A percentile compares a stretch with the other conserved stretches of the same genome.
Evolutionary conservation across 1,140 invertebrate species (phyloP).

Genomic region (Agrilus planipennis): DNA sequence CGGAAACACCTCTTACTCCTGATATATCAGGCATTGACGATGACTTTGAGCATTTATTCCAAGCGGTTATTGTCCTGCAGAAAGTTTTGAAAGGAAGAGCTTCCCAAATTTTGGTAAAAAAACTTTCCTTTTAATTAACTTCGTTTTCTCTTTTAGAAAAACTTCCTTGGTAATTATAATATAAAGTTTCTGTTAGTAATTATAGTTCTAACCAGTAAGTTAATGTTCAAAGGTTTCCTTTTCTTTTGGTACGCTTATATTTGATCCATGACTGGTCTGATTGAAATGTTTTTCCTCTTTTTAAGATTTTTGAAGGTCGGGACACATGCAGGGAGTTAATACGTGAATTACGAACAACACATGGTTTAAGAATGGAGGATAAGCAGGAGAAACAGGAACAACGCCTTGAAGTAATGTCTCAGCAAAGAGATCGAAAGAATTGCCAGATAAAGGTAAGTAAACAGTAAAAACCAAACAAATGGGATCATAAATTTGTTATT

Average conservation of each 20-base stretch:
- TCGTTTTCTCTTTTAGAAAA: too few relatives aligned
- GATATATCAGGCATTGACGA: slow-evolving; percentile 39
- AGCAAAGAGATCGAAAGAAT: slow-evolving; percentile 30
- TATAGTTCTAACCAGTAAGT: too few relatives aligned
- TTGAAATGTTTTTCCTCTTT: too few relatives aligned
- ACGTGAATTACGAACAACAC: slow-evolving; percentile 50
- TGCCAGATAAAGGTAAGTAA: slow-evolving; percentile 8
- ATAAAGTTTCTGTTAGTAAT: too few relatives aligned
- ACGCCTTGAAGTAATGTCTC: slow-evolving; percentile 33
- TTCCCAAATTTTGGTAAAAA: slow-evolving; percentile 54
- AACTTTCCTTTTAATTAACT: too few relatives aligned
- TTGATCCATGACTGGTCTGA: too few relatives aligned
- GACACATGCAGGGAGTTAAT: slow-evolving; percentile 54
- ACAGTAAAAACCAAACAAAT: too few relatives aligned
- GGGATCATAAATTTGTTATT: too few relatives aligned
- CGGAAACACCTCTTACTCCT: slow-evolving; percentile 39
- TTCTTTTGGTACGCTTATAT: too few relatives aligned
- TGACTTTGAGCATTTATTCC: slow-evolving; percentile 42
- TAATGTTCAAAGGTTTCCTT: too few relatives aligned
- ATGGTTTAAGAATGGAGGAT: slow-evolving; percentile 44
- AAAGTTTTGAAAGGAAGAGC: slow-evolving; percentile 53
- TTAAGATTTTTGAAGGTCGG: slow-evolving; percentile 56
- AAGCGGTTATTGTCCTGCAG: slow-evolving; percentile 48
- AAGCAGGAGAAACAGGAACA: slow-evolving; percentile 35
- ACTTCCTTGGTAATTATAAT: too few relatives aligned